Evolutionary conservation across 2,797 vertebrate species (phyloP).

Genomic region (Alfaro cultratus): DNA sequence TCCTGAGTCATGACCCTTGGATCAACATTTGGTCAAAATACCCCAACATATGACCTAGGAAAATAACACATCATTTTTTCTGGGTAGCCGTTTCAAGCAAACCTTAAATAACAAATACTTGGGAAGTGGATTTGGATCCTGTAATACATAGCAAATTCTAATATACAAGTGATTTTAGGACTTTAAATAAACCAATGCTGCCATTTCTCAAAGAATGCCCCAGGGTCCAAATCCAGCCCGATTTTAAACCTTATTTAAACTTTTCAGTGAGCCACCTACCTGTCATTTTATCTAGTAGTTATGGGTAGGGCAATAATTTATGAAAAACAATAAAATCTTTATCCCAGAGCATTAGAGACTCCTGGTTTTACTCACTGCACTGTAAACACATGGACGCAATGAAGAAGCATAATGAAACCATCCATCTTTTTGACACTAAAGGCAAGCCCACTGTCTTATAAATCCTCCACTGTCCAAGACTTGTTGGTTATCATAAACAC

Average conservation of each 20-base stretch:
- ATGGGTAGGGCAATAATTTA: slow-evolving; percentile 26
- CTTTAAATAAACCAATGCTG: slow-evolving; percentile 13
- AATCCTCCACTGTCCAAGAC: slow-evolving; percentile 55
- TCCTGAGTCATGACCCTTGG: too few relatives aligned
- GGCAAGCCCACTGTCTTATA: slow-evolving; percentile 60
- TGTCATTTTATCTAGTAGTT: slow-evolving; percentile 31
- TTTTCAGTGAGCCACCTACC: slow-evolving; percentile 25
- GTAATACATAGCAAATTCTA: not conserved
- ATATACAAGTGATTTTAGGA: slow-evolving; percentile 20
- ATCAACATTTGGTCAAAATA: too few relatives aligned
- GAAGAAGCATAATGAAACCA: slow-evolving; percentile 63
- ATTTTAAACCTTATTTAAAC: slow-evolving; percentile 25
- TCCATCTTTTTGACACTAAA: slow-evolving; percentile 70
- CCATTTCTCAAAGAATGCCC: not conserved
- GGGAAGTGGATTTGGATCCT: not conserved
- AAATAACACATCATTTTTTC: too few relatives aligned
- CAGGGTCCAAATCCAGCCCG: slow-evolving; percentile 10
- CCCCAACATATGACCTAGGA: too few relatives aligned
- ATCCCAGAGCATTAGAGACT: slow-evolving; percentile 16
- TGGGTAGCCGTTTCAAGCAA: not conserved
- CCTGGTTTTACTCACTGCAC: slow-evolving; percentile 32
- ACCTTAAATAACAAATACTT: not conserved
- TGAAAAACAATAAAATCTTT: slow-evolving; percentile 15
- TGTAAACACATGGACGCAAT: slow-evolving; percentile 61
- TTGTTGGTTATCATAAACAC: slow-evolving; percentile 35